A percentile compares a stretch with the other conserved stretches of the same genome.
Conservation (phyloP, 2,797 vertebrate genomes). For the Thunnus albacares region DNA sequence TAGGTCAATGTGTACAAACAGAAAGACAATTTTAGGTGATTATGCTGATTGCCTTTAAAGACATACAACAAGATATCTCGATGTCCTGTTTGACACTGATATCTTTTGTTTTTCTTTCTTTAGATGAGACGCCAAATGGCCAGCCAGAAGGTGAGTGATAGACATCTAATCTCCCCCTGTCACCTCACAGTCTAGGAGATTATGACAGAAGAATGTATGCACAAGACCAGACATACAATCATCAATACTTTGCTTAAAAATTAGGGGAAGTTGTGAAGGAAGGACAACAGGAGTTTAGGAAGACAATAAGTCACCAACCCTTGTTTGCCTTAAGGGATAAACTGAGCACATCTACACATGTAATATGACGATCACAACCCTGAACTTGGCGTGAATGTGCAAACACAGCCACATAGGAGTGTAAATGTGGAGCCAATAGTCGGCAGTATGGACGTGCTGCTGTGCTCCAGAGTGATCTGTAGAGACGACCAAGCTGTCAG, state of each 20-base stretch:
- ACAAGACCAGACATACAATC: neutral
- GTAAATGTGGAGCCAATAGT: constrained; percentile 71
- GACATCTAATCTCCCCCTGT: constrained; percentile 27
- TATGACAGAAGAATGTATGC: constrained; percentile 8
- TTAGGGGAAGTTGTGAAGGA: neutral
- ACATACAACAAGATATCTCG: neutral
- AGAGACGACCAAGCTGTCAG: constrained; percentile 61
- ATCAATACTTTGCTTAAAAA: neutral
- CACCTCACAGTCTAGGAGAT: constrained; percentile 40
- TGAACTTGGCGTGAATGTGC: constrained; percentile 61
- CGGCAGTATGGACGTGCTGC: constrained; percentile 56
- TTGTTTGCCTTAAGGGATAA: constrained; percentile 5
- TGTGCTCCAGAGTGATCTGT: constrained; percentile 52
- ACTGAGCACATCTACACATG: constrained; percentile 25
- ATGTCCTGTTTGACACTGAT: constrained; percentile 32
- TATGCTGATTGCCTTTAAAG: constrained; percentile 16
- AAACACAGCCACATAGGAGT: constrained; percentile 60
- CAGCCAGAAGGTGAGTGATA: constrained; percentile 86
- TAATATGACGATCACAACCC: constrained; percentile 22
- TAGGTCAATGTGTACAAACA: constrained; percentile 18
- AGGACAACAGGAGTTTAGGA: neutral
- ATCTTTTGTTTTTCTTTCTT: constrained; percentile 64
- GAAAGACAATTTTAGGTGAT: constrained; percentile 3
- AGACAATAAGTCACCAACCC: neutral
- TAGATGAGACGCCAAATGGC: constrained; percentile 82